phyloP scores from a whole-genome alignment of 2,888 invertebrate genomes.

The Nowickia ferox region DNA sequence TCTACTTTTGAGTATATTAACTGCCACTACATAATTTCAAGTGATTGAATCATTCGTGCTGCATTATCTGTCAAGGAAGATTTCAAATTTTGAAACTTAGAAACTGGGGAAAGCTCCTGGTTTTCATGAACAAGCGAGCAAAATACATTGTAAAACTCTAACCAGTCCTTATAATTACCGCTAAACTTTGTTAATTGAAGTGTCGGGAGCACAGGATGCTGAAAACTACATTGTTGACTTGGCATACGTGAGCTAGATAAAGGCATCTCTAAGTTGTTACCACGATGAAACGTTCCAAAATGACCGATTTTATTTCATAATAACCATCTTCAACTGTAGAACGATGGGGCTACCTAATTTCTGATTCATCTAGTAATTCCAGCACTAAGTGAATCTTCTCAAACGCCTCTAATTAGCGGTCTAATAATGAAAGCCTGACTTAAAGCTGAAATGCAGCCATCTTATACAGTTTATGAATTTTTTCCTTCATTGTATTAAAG shows the following conservation, averaged over 20 bases:
- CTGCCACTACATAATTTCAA: slow-evolving; percentile 65
- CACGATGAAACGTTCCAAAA: slow-evolving; percentile 10
- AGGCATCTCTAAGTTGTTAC: not conserved
- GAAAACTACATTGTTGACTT: too few species aligned
- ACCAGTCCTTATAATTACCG: not conserved
- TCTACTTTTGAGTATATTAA: slow-evolving; percentile 34
- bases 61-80: slow-evolving; percentile 51
- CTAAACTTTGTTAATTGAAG: too few species aligned
- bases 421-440: slow-evolving; percentile 12
- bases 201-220: too few species aligned
- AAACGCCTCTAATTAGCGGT: slow-evolving; percentile 26
- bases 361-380: slow-evolving; percentile 17
- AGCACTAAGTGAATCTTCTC: slow-evolving; percentile 20
- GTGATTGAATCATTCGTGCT: slow-evolving; percentile 49
- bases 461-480: too few species aligned
- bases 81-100: slow-evolving; percentile 61
- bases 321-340: too few species aligned
- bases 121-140: slow-evolving; percentile 53
- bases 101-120: slow-evolving; percentile 45
- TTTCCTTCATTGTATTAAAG: too few species aligned
- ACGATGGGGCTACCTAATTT: too few species aligned
- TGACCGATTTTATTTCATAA: too few species aligned
- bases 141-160: slow-evolving; percentile 4
- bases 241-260: not conserved
- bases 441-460: slow-evolving; percentile 19